phyloP scores from a whole-genome alignment of 1,140 invertebrate genomes.

The Brachionus calyciflorus region DNA sequence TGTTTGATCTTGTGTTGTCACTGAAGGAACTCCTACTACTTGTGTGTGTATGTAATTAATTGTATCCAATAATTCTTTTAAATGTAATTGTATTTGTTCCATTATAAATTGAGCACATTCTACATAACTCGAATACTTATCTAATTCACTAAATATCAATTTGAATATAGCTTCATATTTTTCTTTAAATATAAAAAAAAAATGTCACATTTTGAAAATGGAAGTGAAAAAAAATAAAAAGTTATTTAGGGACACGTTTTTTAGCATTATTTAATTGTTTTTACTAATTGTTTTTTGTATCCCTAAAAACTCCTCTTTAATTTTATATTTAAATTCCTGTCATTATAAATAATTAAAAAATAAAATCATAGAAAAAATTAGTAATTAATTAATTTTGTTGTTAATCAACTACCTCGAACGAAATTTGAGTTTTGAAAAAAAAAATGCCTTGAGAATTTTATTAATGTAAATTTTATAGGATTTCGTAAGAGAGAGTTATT shows the following conservation, averaged over 20 bases:
- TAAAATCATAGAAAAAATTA: too few relatives aligned
- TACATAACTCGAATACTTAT: constrained; percentile 3
- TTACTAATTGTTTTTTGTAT: too few relatives aligned
- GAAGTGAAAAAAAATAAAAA: background rate
- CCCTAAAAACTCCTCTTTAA: too few relatives aligned
- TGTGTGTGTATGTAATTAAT: background rate
- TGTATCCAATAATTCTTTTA: constrained; percentile 36
- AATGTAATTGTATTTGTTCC: constrained; percentile 16
- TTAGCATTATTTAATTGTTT: background rate
- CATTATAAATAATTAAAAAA: too few relatives aligned
- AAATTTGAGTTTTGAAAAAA: too few relatives aligned
- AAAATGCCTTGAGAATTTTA: too few relatives aligned
- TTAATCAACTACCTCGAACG: too few relatives aligned
- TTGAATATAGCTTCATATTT: constrained; percentile 38
- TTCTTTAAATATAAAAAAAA: constrained; percentile 2
- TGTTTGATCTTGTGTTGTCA: background rate
- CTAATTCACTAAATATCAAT: constrained; percentile 22
- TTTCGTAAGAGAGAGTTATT: too few relatives aligned
- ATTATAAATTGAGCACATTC: constrained; percentile 19
- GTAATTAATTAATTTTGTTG: too few relatives aligned
- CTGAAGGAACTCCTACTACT: background rate
- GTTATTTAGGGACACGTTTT: background rate
- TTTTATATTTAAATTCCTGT: too few relatives aligned
- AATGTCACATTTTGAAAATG: too few relatives aligned
- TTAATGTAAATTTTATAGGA: too few relatives aligned